Percentiles rank a stretch among this genome's conserved stretches.
Conservation (phyloP, 2,113 vertebrate genomes). For the Lampris megalopsis region DNA sequence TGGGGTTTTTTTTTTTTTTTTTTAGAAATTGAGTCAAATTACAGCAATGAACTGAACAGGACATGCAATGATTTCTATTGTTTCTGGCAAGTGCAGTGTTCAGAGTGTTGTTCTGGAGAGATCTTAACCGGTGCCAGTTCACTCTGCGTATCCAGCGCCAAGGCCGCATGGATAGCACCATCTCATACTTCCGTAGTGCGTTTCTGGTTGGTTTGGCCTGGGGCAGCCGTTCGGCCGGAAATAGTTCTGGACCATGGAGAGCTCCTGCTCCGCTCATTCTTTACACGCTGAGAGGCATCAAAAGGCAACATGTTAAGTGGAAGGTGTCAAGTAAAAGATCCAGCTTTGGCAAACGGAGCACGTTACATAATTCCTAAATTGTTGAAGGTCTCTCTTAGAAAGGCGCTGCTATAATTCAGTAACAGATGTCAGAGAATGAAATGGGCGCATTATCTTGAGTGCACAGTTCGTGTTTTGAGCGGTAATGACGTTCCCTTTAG, state of each 20-base stretch:
- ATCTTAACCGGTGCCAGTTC: constrained; percentile 1
- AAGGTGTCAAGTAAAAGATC: constrained; percentile 51
- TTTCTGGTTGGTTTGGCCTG: constrained; percentile 63
- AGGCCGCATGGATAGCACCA: constrained; percentile 6
- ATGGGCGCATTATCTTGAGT: too few relatives aligned
- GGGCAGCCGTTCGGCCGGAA: constrained; percentile 67
- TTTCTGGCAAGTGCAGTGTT: neutral
- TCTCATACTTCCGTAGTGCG: constrained; percentile 29
- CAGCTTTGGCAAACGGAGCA: constrained; percentile 30
- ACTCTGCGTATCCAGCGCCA: neutral
- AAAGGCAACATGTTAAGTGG: constrained; percentile 60
- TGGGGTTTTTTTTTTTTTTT: too few relatives aligned
- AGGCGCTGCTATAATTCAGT: neutral
- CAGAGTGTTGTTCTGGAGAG: constrained; percentile 1
- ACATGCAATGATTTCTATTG: too few relatives aligned
- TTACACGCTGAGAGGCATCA: constrained; percentile 65
- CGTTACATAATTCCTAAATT: constrained; percentile 44
- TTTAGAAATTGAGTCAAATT: too few relatives aligned
- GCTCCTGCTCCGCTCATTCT: constrained; percentile 61
- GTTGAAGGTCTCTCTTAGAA: constrained; percentile 19
- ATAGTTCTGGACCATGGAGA: constrained; percentile 75
- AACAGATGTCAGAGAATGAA: too few relatives aligned
- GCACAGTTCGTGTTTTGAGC: neutral
- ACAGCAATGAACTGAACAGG: too few relatives aligned
- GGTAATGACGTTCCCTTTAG: constrained; percentile 27